Percentiles rank a stretch among this genome's conserved stretches.
These are phyloP conservation scores for Melieria picta DNA, from an alignment of 2,888 invertebrate genomes.

Conservation along the genomic window DNA sequence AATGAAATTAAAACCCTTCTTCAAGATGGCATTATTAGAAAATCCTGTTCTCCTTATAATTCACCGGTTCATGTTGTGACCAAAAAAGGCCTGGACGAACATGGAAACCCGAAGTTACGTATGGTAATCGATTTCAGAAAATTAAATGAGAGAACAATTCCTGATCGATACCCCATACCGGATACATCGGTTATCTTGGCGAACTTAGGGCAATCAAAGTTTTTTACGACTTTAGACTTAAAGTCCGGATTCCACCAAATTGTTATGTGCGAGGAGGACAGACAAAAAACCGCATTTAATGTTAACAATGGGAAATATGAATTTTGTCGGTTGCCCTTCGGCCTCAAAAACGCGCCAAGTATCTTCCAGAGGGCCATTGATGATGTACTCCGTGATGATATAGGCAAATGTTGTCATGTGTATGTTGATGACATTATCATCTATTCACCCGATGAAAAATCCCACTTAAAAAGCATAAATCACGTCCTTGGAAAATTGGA, in stretches of 20 bases:
- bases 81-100: not conserved
- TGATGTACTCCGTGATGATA: too few species aligned
- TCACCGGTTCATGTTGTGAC: constrained; percentile 22
- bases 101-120: not conserved
- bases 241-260: constrained; percentile 26
- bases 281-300: constrained; percentile 31
- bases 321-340: constrained; percentile 14
- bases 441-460: constrained; percentile 28
- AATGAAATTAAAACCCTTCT: constrained; percentile 26
- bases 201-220: constrained; percentile 23
- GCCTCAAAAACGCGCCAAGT: not conserved
- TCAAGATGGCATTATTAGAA: constrained; percentile 21
- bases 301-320: constrained; percentile 20
- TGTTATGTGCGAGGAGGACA: constrained; percentile 16
- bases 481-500: not conserved
- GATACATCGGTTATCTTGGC: constrained; percentile 24
- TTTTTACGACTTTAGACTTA: constrained; percentile 25
- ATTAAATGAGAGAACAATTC: not conserved
- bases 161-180: constrained; percentile 18
- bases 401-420: constrained; percentile 17
- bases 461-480: constrained; percentile 18
- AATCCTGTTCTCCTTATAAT: constrained; percentile 26
- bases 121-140: not conserved
- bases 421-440: constrained; percentile 28
- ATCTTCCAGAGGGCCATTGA: not conserved